phyloP scores from a whole-genome alignment of 2,113 vertebrate species.

The Otolemur garnettii region DNA sequence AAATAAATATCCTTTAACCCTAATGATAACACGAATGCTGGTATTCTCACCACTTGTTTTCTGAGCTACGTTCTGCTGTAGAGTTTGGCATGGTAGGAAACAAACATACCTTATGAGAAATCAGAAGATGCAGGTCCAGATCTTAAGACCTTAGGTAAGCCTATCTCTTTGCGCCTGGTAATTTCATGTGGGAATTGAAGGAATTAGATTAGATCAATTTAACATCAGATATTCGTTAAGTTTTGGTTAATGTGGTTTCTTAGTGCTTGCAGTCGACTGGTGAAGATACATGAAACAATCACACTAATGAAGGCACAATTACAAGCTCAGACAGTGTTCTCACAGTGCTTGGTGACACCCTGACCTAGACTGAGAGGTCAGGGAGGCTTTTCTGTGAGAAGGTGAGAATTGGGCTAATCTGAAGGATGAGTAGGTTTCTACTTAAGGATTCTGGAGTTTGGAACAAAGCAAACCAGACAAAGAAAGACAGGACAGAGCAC shows the following conservation, averaged over 20 bases:
- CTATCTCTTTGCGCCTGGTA: background rate
- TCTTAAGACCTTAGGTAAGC: background rate
- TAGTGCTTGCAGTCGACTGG: background rate
- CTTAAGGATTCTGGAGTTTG: background rate
- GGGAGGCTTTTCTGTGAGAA: background rate
- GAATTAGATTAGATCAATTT: constrained; percentile 4
- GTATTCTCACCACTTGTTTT: constrained; percentile 9
- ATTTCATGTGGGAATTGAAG: background rate
- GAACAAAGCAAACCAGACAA: background rate
- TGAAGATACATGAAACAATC: background rate
- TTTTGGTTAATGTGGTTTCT: background rate
- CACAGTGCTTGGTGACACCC: background rate
- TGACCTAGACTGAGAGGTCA: background rate
- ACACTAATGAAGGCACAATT: background rate
- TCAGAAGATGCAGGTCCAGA: background rate
- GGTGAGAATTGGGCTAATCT: background rate
- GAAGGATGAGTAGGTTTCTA: background rate
- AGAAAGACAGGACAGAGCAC: background rate
- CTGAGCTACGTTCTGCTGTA: background rate
- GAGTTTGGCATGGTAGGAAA: background rate
- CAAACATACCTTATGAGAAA: background rate
- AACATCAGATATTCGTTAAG: background rate
- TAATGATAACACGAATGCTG: background rate
- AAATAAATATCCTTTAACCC: background rate
- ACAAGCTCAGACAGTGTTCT: background rate